Evolutionary conservation across 2,113 vertebrate genomes (phyloP).

Genomic region (Hylia prasina): DNA sequence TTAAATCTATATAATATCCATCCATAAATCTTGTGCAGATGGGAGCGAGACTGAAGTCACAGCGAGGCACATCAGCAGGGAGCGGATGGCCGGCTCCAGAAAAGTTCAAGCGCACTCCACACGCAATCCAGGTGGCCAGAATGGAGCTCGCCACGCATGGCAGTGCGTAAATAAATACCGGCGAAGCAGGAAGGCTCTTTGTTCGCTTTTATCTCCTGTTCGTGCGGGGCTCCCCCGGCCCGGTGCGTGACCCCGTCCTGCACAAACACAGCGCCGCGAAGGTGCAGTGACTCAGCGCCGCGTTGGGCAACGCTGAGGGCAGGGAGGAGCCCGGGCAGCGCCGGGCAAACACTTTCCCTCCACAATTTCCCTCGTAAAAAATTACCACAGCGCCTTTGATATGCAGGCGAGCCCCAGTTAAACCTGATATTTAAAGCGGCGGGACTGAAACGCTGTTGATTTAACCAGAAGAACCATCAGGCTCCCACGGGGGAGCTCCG

Average conservation of each 20-base stretch:
- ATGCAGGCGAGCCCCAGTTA: conserved; percentile 4
- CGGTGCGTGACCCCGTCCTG: neutral
- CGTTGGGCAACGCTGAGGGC: neutral
- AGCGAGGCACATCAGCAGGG: neutral
- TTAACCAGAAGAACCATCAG: neutral
- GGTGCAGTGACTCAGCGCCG: neutral
- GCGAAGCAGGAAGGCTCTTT: neutral
- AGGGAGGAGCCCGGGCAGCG: conserved; percentile 18
- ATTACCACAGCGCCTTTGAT: conserved; percentile 39
- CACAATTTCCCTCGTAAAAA: conserved; percentile 19
- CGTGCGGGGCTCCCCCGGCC: neutral
- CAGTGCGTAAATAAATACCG: neutral
- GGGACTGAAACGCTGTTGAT: neutral
- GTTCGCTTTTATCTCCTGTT: neutral
- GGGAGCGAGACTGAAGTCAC: neutral
- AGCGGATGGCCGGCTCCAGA: neutral
- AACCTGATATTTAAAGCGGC: conserved; percentile 46
- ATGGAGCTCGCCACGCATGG: neutral
- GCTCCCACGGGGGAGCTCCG: neutral
- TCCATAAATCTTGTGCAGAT: neutral
- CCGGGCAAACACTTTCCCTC: neutral
- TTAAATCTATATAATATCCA: conserved; percentile 34
- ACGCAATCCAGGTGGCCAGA: neutral
- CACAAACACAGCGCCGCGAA: neutral
- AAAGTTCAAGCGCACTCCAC: neutral